These are phyloP conservation scores for Poeciliopsis gracilis DNA, from an alignment of 2,797 vertebrate species.

Conservation along the genomic window DNA sequence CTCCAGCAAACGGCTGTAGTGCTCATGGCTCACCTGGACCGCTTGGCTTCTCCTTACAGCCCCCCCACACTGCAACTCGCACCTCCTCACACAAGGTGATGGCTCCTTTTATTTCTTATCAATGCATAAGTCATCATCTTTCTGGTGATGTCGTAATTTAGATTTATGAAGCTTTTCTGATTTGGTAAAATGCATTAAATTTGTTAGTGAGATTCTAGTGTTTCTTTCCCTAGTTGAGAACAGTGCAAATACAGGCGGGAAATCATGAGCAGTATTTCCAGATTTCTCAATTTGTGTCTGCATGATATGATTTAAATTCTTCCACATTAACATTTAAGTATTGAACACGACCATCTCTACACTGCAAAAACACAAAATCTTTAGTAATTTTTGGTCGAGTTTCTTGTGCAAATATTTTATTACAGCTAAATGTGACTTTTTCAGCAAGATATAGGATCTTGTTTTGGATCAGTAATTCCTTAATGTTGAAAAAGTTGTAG, in stretches of 20 bases:
- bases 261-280: not conserved
- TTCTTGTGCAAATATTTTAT: no score
- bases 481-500: no score
- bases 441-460: no score
- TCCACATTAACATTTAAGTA: not conserved
- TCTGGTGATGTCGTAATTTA: not conserved
- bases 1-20: slow-evolving; percentile 96
- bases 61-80: slow-evolving; percentile 96
- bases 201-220: not conserved
- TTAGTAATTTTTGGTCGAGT: no score
- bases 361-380: no score
- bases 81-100: slow-evolving; percentile 93
- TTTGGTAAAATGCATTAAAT: not conserved
- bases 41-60: slow-evolving; percentile 91
- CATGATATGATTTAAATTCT: not conserved
- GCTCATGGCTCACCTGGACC: slow-evolving; percentile 96
- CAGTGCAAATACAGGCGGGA: not conserved
- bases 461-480: no score
- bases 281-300: not conserved
- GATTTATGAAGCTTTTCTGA: not conserved
- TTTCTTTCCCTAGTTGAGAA: not conserved
- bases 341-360: not conserved
- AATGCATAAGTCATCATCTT: not conserved
- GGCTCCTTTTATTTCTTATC: not conserved
- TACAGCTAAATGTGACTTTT: no score